Conservation (phyloP, 2,888 invertebrate genomes). For the Rugalucina vietnamica region DNA sequence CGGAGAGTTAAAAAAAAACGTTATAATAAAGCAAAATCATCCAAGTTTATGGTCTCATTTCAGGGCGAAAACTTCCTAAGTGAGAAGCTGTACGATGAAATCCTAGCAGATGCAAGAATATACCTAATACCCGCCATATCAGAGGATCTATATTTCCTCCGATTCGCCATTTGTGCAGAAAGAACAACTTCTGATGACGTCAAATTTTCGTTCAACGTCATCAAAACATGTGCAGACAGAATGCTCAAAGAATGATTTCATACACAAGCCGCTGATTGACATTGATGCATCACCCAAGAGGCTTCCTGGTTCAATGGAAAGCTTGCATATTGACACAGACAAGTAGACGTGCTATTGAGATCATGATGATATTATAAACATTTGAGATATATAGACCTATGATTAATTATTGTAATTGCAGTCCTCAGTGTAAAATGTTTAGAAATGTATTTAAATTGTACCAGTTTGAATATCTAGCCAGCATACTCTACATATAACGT, state of each 20-base stretch:
- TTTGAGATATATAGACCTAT: no score
- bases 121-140: constrained; percentile 66
- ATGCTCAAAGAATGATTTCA: constrained; percentile 35
- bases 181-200: constrained; percentile 64
- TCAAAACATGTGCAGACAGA: constrained; percentile 57
- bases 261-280: constrained; percentile 50
- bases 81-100: constrained; percentile 61
- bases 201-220: constrained; percentile 56
- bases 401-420: no score
- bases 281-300: constrained; percentile 54
- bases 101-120: constrained; percentile 61
- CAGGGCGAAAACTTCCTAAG: constrained; percentile 60
- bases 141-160: constrained; percentile 63
- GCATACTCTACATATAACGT: no score
- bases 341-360: no score
- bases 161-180: constrained; percentile 66
- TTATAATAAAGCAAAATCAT: no score
- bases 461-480: no score
- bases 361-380: no score
- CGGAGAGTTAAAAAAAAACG: no score
- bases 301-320: constrained; percentile 18
- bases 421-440: no score
- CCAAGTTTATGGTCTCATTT: no score
- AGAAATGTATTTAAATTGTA: no score
- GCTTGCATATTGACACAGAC: not conserved